Percentiles rank a stretch among this genome's conserved stretches.
These are phyloP conservation scores for Platycercus adscitus DNA, from an alignment of 2,113 vertebrate genomes.

Conservation along the genomic window DNA sequence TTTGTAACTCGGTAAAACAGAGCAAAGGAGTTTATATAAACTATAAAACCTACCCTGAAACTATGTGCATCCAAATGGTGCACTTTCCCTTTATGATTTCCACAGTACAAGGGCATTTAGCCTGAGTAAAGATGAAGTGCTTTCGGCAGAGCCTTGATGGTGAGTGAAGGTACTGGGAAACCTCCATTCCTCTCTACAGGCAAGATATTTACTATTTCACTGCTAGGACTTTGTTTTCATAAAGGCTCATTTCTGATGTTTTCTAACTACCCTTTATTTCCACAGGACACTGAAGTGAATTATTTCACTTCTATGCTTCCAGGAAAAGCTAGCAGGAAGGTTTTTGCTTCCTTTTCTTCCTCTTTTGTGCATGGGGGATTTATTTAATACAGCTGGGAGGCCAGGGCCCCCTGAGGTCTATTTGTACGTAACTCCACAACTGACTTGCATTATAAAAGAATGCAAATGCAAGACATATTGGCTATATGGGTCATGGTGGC, in stretches of 20 bases:
- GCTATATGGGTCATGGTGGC: not conserved
- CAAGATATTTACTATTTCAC: not conserved
- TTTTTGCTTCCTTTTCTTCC: conserved; percentile 56
- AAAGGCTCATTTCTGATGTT: not conserved
- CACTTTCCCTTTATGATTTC: not conserved
- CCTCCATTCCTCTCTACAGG: not conserved
- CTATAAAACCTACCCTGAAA: not conserved
- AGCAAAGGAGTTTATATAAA: not conserved
- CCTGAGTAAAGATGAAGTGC: not conserved
- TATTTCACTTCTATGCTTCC: conserved; percentile 21
- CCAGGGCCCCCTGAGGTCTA: conserved; percentile 17
- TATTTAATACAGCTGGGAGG: conserved; percentile 60
- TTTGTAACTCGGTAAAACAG: not conserved
- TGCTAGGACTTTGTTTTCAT: not conserved
- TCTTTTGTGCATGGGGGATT: conserved; percentile 51
- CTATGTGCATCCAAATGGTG: not conserved
- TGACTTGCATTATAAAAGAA: conserved; percentile 67
- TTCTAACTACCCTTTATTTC: not conserved
- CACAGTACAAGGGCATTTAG: not conserved
- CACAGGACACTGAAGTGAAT: not conserved
- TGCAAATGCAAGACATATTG: conserved; percentile 45
- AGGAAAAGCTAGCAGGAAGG: conserved; percentile 60
- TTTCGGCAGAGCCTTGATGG: not conserved
- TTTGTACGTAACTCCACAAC: conserved; percentile 22
- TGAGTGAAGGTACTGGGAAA: not conserved